Evolutionary conservation across 2,888 invertebrate species (phyloP).

Genomic region (Palloptera scutellata): DNA sequence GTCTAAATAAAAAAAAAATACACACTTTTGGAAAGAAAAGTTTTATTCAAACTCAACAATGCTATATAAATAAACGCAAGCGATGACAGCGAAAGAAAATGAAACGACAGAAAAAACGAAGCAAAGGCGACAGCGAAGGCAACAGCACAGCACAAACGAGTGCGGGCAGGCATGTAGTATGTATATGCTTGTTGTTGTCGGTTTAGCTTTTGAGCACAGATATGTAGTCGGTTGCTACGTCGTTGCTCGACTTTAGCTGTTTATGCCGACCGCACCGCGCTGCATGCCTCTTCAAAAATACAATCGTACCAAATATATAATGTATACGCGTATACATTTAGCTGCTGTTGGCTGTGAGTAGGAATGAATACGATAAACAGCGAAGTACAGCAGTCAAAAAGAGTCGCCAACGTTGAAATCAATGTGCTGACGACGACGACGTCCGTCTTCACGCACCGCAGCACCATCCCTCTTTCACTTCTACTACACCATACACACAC

Average conservation of each 20-base stretch:
- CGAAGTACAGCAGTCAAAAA: constrained; percentile 36
- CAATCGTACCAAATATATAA: constrained; percentile 7
- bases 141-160: constrained; percentile 9
- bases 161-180: neutral
- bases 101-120: constrained; percentile 8
- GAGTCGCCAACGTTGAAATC: constrained; percentile 19
- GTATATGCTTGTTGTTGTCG: constrained; percentile 15
- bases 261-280: constrained; percentile 33
- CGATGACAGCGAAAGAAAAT: constrained; percentile 20
- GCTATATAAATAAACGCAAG: constrained; percentile 34
- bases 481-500: constrained; percentile 1
- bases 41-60: constrained; percentile 17
- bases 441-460: neutral
- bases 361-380: constrained; percentile 17
- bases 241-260: constrained; percentile 22
- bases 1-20: too few species aligned
- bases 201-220: constrained; percentile 12
- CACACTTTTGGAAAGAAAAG: constrained; percentile 1
- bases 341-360: neutral
- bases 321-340: constrained; percentile 11
- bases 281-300: constrained; percentile 5
- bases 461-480: constrained; percentile 7
- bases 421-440: constrained; percentile 24
- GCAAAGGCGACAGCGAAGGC: constrained; percentile 18
- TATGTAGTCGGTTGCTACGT: constrained; percentile 35